phyloP scores from a whole-genome alignment of 2,113 vertebrate species.

The Cheilinus undulatus region DNA sequence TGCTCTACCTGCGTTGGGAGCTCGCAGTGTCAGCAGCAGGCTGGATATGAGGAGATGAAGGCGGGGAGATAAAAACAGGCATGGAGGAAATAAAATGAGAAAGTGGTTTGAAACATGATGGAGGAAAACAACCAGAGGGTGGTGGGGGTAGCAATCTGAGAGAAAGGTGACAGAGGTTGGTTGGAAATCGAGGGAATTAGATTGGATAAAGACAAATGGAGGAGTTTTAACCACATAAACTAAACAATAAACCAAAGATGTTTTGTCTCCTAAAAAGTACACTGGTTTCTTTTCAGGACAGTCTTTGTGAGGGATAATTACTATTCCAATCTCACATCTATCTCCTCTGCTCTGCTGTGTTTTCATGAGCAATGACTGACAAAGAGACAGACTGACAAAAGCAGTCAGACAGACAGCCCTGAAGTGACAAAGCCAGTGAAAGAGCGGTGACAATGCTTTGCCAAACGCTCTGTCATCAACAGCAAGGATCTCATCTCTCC shows the following conservation, averaged over 20 bases:
- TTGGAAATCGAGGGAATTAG: conserved; percentile 34
- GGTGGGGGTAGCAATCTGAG: conserved; percentile 44
- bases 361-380: conserved; percentile 35
- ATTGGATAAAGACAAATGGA: conserved; percentile 26
- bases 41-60: conserved; percentile 67
- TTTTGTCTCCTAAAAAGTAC: not conserved
- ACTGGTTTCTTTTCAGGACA: conserved; percentile 39
- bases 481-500: conserved; percentile 43
- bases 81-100: conserved; percentile 60
- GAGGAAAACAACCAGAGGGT: conserved; percentile 34
- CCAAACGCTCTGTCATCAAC: conserved; percentile 41
- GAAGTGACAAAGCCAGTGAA: conserved; percentile 58
- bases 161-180: conserved; percentile 44
- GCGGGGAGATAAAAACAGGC: conserved; percentile 59
- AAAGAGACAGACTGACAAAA: conserved; percentile 48
- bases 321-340: conserved; percentile 37
- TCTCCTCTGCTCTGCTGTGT: conserved; percentile 14
- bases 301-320: conserved; percentile 40
- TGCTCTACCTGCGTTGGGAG: conserved; percentile 72
- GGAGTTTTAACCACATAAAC: not conserved
- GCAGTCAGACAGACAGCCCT: conserved; percentile 40
- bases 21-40: conserved; percentile 47
- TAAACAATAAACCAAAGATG: not conserved
- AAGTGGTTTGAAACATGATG: conserved; percentile 49
- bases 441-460: conserved; percentile 50